Base-by-base conservation (phyloP, 2,888 invertebrate genomes). In the Zele albiditarsus region DNA sequence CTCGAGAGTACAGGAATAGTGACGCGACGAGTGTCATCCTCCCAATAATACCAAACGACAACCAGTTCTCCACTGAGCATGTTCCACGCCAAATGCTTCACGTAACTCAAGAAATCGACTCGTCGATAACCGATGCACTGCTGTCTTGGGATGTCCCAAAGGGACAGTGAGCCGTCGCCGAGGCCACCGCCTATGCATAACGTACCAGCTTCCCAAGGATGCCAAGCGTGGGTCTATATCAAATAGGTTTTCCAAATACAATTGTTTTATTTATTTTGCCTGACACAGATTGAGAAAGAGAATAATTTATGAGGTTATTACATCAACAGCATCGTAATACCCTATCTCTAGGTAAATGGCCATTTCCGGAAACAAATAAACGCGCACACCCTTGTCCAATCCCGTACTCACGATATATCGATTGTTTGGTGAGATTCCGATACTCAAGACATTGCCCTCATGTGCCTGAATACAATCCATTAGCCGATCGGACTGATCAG, bases 31-130 rank as follows among this genome's bases (percentile, higher is more conserved):
- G 68, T 60, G 8, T 78, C 79, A 67, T 73, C 78, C 5, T 78
- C 77, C 31, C 69, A 74, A 67, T 84, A 83, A 42, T 77, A 77
- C 86, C 87, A 87, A n/a, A 84, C 82, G 3, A 88, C 87, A 71
- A 87, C 77, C 69, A 88, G 77, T 72, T 88, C 88, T n/a, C 84
- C 85, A 53, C 83, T 86, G 2, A 81, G 73, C 68, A 84, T 85
- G 69, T 86, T 88, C 83, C 87, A 88, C 6, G 77, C 73, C 58
- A 87, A 67, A 60, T 81, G 76, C 46, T 84, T 80, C 62, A 87
- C 82, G n/a, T 72, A 38, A 57, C 83, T 81, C 12, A 73, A 16
- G 28, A 84, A 83, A 4, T 75, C 28, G 3, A 84, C 75, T 57
- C 74, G 73, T 31, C 82, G 81, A 72, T 80, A 83, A 49, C 81